These are phyloP conservation scores for Hippolais icterina DNA, from an alignment of 2,113 vertebrate genomes.

Conservation along the genomic window DNA sequence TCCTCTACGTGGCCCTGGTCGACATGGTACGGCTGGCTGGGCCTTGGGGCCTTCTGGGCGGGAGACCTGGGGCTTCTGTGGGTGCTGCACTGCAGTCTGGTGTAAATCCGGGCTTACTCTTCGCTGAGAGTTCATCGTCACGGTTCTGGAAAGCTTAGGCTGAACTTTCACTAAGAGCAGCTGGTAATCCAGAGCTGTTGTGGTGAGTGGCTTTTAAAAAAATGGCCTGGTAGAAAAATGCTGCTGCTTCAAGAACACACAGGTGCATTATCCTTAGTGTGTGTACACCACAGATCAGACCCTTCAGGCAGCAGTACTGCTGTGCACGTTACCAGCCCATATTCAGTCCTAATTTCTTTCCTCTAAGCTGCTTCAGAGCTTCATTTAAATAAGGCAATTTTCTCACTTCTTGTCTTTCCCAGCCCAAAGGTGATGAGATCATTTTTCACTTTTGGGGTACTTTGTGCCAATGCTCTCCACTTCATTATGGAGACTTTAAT, in stretches of 20 bases:
- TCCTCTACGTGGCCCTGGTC: slow-evolving; percentile 96
- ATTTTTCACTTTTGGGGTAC: not conserved
- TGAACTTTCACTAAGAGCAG: not conserved
- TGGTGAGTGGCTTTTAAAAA: not conserved
- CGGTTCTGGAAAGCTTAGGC: not conserved
- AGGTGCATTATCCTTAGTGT: not conserved
- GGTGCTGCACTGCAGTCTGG: not conserved
- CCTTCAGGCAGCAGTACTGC: not conserved
- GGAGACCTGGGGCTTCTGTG: not conserved
- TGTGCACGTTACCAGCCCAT: not conserved
- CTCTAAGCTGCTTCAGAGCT: not conserved
- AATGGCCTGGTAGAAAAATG: not conserved
- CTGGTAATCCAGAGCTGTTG: not conserved
- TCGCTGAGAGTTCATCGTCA: not conserved
- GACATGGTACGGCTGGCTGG: slow-evolving; percentile 87
- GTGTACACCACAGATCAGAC: not conserved
- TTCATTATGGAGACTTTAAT: not conserved
- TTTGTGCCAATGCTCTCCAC: not conserved
- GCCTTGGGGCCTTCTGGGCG: not conserved
- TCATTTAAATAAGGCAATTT: not conserved
- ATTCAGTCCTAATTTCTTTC: not conserved
- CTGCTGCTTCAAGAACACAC: not conserved
- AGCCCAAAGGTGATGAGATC: not conserved
- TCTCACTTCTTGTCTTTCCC: not conserved
- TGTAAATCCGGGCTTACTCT: not conserved